Evolutionary conservation across 2,797 vertebrate genomes (phyloP).

Genomic region (Cyprinodon diabolis): DNA sequence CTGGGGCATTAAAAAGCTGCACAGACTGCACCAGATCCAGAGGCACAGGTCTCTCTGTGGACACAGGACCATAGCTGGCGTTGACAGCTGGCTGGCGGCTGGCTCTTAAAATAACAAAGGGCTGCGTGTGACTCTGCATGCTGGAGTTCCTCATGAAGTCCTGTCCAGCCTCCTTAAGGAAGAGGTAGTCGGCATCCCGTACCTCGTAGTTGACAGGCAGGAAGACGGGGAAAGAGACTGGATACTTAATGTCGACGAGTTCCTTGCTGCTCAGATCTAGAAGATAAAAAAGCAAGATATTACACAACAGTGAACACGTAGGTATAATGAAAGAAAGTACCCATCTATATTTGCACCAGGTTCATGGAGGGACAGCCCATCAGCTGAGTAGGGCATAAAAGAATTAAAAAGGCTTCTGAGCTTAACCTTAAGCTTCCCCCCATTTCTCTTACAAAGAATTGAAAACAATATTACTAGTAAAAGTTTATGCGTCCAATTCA

Average conservation of each 20-base stretch:
- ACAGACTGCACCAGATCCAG: slow-evolving; percentile 83
- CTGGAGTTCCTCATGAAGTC: slow-evolving; percentile 97
- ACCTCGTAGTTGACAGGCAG: slow-evolving; percentile 90
- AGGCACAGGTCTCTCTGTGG: slow-evolving; percentile 81
- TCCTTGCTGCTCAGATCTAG: slow-evolving; percentile 88
- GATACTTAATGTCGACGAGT: slow-evolving; percentile 83
- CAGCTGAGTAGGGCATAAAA: slow-evolving; percentile 54
- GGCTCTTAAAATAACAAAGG: slow-evolving; percentile 88
- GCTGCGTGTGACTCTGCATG: slow-evolving; percentile 90
- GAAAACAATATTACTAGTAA: slow-evolving; percentile 6
- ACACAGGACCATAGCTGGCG: slow-evolving; percentile 88
- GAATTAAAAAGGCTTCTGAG: slow-evolving; percentile 63
- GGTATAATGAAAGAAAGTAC: slow-evolving; percentile 1
- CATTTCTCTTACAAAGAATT: slow-evolving; percentile 11
- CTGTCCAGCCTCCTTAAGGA: slow-evolving; percentile 93
- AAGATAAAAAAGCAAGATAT: slow-evolving; percentile 9
- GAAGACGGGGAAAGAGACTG: slow-evolving; percentile 87
- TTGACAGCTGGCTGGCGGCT: slow-evolving; percentile 83
- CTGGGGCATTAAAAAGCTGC: slow-evolving; percentile 79
- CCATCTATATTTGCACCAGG: slow-evolving; percentile 8
- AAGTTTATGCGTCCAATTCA: slow-evolving; percentile 1
- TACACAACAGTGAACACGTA: background rate
- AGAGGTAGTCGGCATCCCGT: slow-evolving; percentile 86
- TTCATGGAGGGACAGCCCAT: slow-evolving; percentile 50
- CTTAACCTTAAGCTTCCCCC: slow-evolving; percentile 44